Conservation (phyloP, 2,797 vertebrate species). For the Phylloscopus collybita region DNA sequence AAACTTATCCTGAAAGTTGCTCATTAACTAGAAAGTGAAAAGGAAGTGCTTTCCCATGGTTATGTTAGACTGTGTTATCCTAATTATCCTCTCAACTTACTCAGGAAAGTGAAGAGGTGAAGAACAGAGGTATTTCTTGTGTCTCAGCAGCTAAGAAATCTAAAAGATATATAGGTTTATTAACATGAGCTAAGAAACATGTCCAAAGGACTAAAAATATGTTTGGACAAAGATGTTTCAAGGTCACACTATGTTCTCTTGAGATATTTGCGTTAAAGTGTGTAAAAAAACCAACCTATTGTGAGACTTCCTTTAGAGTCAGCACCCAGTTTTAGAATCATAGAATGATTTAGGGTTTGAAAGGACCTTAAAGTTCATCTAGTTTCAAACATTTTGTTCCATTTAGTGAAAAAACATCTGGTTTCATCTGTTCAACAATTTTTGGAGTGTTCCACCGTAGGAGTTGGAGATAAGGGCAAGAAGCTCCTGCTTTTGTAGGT, state of each 20-base stretch:
- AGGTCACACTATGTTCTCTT: background rate
- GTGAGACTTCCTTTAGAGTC: background rate
- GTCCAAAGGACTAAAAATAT: background rate
- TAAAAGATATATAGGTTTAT: background rate
- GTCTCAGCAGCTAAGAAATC: background rate
- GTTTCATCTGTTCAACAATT: background rate
- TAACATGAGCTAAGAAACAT: background rate
- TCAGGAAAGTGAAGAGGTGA: background rate
- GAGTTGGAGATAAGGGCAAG: background rate
- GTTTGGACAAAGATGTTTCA: background rate
- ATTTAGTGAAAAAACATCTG: background rate
- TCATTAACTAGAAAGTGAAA: constrained; percentile 34
- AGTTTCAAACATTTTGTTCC: background rate
- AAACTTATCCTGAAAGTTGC: background rate
- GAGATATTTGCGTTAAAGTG: background rate
- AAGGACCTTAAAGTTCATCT: background rate
- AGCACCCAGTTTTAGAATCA: background rate
- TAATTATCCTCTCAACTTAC: background rate
- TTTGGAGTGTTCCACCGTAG: background rate
- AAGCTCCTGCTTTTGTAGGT: background rate
- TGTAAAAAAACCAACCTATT: background rate
- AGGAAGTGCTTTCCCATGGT: background rate
- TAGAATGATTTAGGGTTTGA: background rate
- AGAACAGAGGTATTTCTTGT: background rate
- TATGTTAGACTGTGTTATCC: background rate